Evolutionary conservation across 2,888 invertebrate genomes (phyloP), one percentile per base, ranked within the genome.

Genomic region (Cataglyphis albicans): DNA sequence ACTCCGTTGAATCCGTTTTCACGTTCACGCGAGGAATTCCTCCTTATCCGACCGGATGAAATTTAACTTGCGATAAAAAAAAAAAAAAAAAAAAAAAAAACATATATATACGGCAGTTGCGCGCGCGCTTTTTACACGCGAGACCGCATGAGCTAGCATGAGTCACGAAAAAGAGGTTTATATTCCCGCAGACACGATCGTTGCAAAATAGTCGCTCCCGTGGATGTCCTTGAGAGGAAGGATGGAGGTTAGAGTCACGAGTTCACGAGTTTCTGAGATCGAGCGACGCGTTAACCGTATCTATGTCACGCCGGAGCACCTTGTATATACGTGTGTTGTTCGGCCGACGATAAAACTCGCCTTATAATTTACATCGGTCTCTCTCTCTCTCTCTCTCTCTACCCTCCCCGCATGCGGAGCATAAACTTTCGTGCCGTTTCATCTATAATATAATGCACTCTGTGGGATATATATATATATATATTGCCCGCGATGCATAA

Each of bases 231-330:
- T 72, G 78, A 80, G 78, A n/a, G 57, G 59, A 59, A 78, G 78
- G 78, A 68, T 78, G 78, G 78, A 78, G 78, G 78, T 78, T 78
- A 12, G 44, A 78, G 78, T 78, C 78, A 70, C 78, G 78, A 78
- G 76, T 72, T 80, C 78, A 59, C 72, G 78, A 41, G 7, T 29
- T 78, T 70, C 57, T 9, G 57, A 78, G 78, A 78, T 78, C 70
- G 57, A 59, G 35, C 35, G 59, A 25, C 59, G 59, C 72, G 78
- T 80, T 80, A 80, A 72, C 25, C 72, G 72, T 72, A 80, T 80
- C 78, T 61, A 59, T 80, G 78, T 80, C 78, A 72, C 70, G 70
- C 32, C 38, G 78, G 44, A 72, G 72, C 72, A 78, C 78, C 78
- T 70, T 59, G 48, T 52, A 6, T 6, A 32, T 32, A 32, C 32